Conservation (phyloP, 2,113 vertebrate species). For the Caracal caracal region DNA sequence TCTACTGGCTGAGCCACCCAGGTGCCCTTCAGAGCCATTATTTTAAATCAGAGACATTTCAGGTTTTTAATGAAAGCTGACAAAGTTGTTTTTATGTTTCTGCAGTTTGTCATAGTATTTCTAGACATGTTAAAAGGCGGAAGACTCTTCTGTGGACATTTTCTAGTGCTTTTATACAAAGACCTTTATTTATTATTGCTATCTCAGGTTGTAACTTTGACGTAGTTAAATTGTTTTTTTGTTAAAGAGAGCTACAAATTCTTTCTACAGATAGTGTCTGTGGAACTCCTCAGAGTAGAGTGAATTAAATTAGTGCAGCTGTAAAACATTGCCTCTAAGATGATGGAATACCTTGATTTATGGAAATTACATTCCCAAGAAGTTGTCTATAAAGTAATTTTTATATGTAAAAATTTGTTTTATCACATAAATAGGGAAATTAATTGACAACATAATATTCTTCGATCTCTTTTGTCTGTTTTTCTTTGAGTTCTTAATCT, state of each 20-base stretch:
- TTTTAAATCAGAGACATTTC: neutral
- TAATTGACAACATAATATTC: neutral
- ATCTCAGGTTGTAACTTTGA: neutral
- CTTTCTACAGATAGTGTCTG: neutral
- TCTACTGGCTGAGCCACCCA: no score
- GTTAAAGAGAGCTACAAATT: neutral
- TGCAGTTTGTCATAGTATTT: neutral
- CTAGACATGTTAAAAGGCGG: neutral
- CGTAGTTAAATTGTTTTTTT: neutral
- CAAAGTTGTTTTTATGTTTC: neutral
- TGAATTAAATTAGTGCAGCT: neutral
- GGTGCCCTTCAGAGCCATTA: neutral
- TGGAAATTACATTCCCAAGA: neutral
- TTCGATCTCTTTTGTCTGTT: neutral
- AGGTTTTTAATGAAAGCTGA: neutral
- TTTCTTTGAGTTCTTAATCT: neutral
- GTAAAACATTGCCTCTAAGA: neutral
- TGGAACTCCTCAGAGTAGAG: neutral
- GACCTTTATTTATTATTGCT: neutral
- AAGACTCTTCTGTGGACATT: neutral
- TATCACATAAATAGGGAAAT: neutral
- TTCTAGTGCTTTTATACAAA: neutral
- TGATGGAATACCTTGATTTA: neutral
- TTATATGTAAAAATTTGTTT: neutral
- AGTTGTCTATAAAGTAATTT: conserved; percentile 1